Percentiles rank a stretch among this genome's conserved stretches.
phyloP scores from a whole-genome alignment of 1,140 invertebrate genomes.

The Orussus abietinus region DNA sequence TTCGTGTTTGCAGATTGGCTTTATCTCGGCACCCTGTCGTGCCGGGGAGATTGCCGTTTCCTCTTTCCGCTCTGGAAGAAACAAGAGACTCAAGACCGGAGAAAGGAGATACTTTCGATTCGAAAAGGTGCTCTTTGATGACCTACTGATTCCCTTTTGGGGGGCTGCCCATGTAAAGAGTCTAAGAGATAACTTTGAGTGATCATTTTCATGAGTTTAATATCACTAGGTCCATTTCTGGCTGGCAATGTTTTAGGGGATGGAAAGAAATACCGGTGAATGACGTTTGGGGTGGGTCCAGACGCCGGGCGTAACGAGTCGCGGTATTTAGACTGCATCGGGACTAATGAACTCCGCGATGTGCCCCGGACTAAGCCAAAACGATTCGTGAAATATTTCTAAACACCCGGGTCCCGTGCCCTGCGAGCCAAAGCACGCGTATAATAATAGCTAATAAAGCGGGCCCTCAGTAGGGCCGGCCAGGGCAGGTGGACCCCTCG shows the following conservation, averaged over 20 bases:
- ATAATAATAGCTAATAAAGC: slow-evolving; percentile 54
- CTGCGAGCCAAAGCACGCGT: slow-evolving; percentile 37
- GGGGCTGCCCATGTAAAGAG: too few relatives aligned
- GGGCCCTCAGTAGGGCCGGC: slow-evolving; percentile 30
- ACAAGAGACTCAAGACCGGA: slow-evolving; percentile 14
- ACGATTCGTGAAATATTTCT: slow-evolving; percentile 47
- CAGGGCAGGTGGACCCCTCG: slow-evolving; percentile 39
- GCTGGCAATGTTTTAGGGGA: too few relatives aligned
- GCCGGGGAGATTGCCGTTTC: slow-evolving; percentile 44
- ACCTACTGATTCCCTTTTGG: too few relatives aligned
- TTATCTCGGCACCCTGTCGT: slow-evolving; percentile 50
- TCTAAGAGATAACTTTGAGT: background rate
- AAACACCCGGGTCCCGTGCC: slow-evolving; percentile 36
- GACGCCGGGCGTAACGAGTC: background rate
- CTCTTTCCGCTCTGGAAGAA: slow-evolving; percentile 36
- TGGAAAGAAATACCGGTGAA: too few relatives aligned
- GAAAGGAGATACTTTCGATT: slow-evolving; percentile 15
- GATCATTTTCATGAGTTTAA: too few relatives aligned
- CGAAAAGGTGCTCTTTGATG: too few relatives aligned
- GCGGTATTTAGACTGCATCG: slow-evolving; percentile 44
- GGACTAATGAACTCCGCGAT: slow-evolving; percentile 43
- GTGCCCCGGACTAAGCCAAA: slow-evolving; percentile 27
- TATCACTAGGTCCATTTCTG: too few relatives aligned
- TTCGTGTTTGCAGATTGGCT: slow-evolving; percentile 52
- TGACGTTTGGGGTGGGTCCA: too few relatives aligned